Evolutionary conservation across 2,888 invertebrate species (phyloP), one percentile per base, ranked within the genome.

Genomic region (Platycnemis pennipes): DNA sequence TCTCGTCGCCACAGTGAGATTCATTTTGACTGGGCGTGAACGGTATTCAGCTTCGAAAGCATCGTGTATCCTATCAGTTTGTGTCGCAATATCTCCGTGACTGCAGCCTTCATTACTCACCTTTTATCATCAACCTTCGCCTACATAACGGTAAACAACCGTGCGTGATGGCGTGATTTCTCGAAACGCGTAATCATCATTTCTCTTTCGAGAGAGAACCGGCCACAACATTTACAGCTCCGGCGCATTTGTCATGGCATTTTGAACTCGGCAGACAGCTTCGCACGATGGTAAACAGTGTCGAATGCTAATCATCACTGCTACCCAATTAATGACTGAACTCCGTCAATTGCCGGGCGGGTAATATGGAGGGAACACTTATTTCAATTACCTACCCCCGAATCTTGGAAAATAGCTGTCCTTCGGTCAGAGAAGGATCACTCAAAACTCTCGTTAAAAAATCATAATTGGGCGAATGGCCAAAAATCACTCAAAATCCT

Each of bases 121-220:
- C 77, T 77, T 77, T 77, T 77, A 77, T 77, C 77, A 77, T 7
- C 77, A 77, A 13, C 77, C 77, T 77, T 37, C 77, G 77, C 63
- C 63, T 63, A 63, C 63, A 63, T 77, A 77, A 37, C 77, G 77
- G 77, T 77, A 77, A 77, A 77, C 77, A 77, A 37, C 77, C 22
- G 77, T 77, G 37, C 37, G 77, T 77, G 77, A 77, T 77, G 77
- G 77, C 77, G 77, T 77, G 77, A 77, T 77, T 77, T 77, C 77
- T 77, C 77, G 16, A 77, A 77, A 77, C 5, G 77, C 77, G 77
- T 77, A 37, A 77, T 77, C 77, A 77, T 77, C 77, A 77, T 77
- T 77, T 77, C 77, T 77, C 77, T 77, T 77, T 77, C 77, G 37
- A 16, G 37, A 37, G 77, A 77, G 37, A 31, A 77, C 77, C 3